Evolutionary conservation across 2,113 vertebrate species (phyloP).

Genomic region (Crocuta crocuta): DNA sequence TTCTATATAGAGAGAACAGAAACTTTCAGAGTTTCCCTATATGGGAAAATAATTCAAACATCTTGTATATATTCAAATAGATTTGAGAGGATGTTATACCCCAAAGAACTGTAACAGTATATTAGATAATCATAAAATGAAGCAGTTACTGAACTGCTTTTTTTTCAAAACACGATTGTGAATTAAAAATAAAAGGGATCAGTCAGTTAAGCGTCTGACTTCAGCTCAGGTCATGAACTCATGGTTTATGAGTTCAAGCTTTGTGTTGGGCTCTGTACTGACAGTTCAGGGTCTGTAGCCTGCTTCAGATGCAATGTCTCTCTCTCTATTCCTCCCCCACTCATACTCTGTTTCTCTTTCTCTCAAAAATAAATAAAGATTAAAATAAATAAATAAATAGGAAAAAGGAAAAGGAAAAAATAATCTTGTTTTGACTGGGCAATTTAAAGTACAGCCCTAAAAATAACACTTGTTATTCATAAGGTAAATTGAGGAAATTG

Average conservation of each 20-base stretch:
- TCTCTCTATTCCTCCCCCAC: no score
- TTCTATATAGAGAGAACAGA: neutral
- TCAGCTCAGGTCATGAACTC: no score
- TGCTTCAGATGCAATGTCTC: no score
- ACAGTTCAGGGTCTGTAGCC: no score
- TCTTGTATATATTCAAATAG: neutral
- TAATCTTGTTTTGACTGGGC: neutral
- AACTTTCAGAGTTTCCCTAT: neutral
- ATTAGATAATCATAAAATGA: neutral
- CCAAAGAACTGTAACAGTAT: neutral
- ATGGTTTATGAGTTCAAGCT: no score
- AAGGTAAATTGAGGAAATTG: neutral
- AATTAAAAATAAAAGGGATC: neutral
- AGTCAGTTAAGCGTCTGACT: no score
- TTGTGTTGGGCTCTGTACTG: no score
- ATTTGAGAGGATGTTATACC: neutral
- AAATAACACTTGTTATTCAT: neutral
- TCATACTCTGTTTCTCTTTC: no score
- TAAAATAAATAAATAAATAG: no score
- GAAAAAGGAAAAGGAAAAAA: neutral
- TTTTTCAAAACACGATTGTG: neutral
- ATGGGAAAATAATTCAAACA: neutral
- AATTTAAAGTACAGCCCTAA: neutral
- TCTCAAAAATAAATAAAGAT: no score
- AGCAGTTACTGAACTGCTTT: neutral